A percentile compares a stretch with the other conserved stretches of the same genome.
These are phyloP conservation scores for Pelecanoides urinatrix DNA, from an alignment of 2,113 vertebrate species.

Conservation along the genomic window DNA sequence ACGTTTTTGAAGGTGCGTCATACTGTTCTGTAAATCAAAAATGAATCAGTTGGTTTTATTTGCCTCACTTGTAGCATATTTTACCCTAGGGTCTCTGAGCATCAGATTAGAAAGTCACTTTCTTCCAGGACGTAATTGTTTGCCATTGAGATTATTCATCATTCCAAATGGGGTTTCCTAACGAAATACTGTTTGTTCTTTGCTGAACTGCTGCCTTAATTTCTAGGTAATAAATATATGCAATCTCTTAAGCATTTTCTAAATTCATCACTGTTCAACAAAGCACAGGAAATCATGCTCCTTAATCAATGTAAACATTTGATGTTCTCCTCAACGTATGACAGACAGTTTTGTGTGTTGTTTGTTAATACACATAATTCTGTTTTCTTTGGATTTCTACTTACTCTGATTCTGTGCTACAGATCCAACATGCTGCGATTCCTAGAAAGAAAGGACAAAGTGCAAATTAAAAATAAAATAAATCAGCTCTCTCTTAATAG, in stretches of 20 bases:
- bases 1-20: slow-evolving; percentile 66
- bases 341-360: no score
- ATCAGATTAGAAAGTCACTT: neutral
- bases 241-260: neutral
- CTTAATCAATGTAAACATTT: neutral
- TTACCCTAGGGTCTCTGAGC: neutral
- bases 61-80: neutral
- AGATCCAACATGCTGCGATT: slow-evolving; percentile 71
- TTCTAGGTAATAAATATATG: neutral
- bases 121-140: neutral
- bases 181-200: neutral
- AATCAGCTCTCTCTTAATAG: neutral
- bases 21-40: slow-evolving; percentile 70
- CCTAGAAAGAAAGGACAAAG: slow-evolving; percentile 69
- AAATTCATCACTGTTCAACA: neutral
- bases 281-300: neutral
- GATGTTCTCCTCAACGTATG: fast-evolving
- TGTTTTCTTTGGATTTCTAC: slow-evolving; percentile 55
- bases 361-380: neutral
- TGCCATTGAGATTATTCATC: neutral
- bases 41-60: neutral
- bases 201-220: neutral
- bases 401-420: slow-evolving; percentile 84
- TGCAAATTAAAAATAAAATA: neutral
- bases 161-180: neutral